Conservation (phyloP, 2,797 vertebrate species). For the Triplophysa bombifrons region DNA sequence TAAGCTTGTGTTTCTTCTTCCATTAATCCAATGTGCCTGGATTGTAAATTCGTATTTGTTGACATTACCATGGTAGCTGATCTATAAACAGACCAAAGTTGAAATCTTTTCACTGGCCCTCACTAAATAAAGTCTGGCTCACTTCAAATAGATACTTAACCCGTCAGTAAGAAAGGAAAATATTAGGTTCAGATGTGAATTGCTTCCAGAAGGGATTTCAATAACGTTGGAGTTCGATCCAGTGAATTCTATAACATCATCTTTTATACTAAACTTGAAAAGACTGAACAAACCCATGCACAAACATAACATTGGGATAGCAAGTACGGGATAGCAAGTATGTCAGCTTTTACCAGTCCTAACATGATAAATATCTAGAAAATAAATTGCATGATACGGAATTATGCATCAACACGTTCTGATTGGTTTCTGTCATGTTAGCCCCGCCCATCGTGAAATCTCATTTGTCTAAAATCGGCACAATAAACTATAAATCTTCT, state of each 20-base stretch:
- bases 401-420: too few relatives aligned
- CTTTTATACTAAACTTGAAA: slow-evolving; percentile 1
- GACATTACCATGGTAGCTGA: slow-evolving; percentile 35
- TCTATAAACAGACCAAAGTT: slow-evolving; percentile 26
- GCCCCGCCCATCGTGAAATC: not conserved
- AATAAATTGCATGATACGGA: too few relatives aligned
- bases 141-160: not conserved
- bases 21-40: not conserved
- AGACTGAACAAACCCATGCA: slow-evolving; percentile 10
- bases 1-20: not conserved
- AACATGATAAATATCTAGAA: not conserved
- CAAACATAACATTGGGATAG: not conserved
- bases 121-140: not conserved
- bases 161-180: slow-evolving; percentile 6
- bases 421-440: too few relatives aligned
- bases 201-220: not conserved
- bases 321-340: not conserved
- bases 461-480: not conserved
- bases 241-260: slow-evolving; percentile 13
- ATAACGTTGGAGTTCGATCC: slow-evolving; percentile 8
- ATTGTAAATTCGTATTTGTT: slow-evolving; percentile 6
- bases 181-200: slow-evolving; percentile 25
- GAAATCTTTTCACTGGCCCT: slow-evolving; percentile 1
- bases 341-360: not conserved
- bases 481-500: not conserved